These are phyloP conservation scores for Hemiscyllium ocellatum DNA, from an alignment of 2,113 vertebrate species.

Conservation along the genomic window DNA sequence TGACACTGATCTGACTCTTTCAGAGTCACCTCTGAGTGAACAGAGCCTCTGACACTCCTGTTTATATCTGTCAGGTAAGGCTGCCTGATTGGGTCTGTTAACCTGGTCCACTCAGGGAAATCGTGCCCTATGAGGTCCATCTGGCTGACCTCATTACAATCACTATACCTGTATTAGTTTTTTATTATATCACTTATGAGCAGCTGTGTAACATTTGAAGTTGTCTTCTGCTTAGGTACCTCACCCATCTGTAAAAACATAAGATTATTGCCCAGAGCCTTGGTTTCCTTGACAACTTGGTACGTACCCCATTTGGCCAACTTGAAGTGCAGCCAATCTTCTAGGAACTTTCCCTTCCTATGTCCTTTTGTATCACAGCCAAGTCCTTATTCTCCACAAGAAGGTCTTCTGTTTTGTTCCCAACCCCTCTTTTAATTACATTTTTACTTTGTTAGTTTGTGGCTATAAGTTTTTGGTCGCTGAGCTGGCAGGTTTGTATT, in stretches of 20 bases:
- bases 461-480: too few species aligned
- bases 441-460: background rate
- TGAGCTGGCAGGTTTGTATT: too few species aligned
- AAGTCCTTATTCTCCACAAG: background rate
- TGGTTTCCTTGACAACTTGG: background rate
- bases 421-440: background rate
- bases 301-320: background rate
- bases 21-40: too few species aligned
- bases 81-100: too few species aligned
- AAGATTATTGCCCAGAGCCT: background rate
- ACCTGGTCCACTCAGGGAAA: too few species aligned
- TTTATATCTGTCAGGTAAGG: too few species aligned
- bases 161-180: too few species aligned
- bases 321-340: background rate
- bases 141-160: too few species aligned
- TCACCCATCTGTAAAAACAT: background rate
- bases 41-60: too few species aligned
- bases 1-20: too few species aligned
- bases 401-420: background rate
- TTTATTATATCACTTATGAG: background rate
- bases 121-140: too few species aligned
- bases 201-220: background rate
- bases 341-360: background rate
- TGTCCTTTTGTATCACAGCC: background rate
- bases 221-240: too few species aligned